Conservation (phyloP, 1,140 invertebrate species). For the Lutraria rhynchaena region DNA sequence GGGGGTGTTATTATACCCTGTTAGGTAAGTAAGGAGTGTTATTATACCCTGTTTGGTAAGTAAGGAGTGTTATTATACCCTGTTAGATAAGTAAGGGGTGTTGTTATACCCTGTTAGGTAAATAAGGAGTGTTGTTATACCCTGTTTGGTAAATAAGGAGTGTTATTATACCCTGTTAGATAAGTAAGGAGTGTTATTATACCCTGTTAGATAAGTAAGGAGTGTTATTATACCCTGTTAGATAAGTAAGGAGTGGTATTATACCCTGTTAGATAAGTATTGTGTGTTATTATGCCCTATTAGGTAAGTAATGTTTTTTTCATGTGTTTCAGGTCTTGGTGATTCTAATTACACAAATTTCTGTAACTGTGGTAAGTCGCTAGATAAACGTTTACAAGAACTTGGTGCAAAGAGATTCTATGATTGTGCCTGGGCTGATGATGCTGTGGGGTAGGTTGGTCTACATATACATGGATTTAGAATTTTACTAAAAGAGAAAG, state of each 20-base stretch:
- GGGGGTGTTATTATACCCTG: constrained; percentile 83
- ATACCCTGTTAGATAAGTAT: constrained; percentile 82
- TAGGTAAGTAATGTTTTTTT: constrained; percentile 82
- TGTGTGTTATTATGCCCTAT: constrained; percentile 83
- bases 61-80: constrained; percentile 81
- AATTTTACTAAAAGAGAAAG: neutral
- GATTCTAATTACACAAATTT: constrained; percentile 85
- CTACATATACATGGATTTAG: no score
- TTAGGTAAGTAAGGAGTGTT: constrained; percentile 82
- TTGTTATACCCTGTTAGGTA: constrained; percentile 84
- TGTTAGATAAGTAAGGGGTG: constrained; percentile 82
- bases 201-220: constrained; percentile 82
- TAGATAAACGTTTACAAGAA: constrained; percentile 82
- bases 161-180: constrained; percentile 83
- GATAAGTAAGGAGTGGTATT: constrained; percentile 82
- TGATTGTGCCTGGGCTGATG: constrained; percentile 84
- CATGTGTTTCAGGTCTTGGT: constrained; percentile 82
- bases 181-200: constrained; percentile 81
- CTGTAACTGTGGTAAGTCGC: constrained; percentile 83
- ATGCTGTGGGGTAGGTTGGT: constrained; percentile 83
- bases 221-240: constrained; percentile 83
- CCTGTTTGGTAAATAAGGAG: constrained; percentile 81
- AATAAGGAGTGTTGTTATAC: constrained; percentile 81
- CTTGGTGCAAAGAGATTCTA: constrained; percentile 84
- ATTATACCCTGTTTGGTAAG: constrained; percentile 83